Conservation (phyloP, 2,797 vertebrate species). For the Morelia viridis region DNA sequence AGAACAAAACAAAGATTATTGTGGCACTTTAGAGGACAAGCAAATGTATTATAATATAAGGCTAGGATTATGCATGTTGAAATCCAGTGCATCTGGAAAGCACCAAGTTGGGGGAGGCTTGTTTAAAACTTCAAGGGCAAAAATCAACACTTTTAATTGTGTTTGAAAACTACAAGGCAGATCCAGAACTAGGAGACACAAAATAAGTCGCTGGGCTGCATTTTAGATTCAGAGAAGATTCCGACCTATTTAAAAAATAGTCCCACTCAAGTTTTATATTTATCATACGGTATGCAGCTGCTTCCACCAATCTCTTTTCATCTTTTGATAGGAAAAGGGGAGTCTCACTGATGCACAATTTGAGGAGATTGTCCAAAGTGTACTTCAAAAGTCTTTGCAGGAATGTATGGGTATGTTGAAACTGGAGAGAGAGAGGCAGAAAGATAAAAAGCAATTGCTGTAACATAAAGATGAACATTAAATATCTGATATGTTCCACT, state of each 20-base stretch:
- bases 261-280: background rate
- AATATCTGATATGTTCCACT: background rate
- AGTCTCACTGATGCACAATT: conserved; percentile 63
- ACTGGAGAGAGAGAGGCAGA: background rate
- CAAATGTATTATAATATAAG: background rate
- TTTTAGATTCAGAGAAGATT: background rate
- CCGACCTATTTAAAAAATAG: background rate
- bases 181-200: background rate
- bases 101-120: background rate
- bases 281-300: background rate
- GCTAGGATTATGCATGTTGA: background rate
- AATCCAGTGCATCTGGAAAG: background rate
- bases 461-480: background rate
- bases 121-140: background rate
- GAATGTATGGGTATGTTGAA: conserved; percentile 61
- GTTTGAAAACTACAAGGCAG: background rate
- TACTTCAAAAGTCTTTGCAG: conserved; percentile 62
- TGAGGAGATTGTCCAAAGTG: conserved; percentile 67
- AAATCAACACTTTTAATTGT: background rate
- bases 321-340: conserved; percentile 55
- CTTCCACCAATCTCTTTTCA: background rate
- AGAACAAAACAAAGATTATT: background rate
- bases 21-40: background rate
- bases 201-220: background rate
- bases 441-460: too few species aligned